These are phyloP conservation scores for Eulithis prunata DNA, from an alignment of 2,888 invertebrate genomes.

Conservation along the genomic window DNA sequence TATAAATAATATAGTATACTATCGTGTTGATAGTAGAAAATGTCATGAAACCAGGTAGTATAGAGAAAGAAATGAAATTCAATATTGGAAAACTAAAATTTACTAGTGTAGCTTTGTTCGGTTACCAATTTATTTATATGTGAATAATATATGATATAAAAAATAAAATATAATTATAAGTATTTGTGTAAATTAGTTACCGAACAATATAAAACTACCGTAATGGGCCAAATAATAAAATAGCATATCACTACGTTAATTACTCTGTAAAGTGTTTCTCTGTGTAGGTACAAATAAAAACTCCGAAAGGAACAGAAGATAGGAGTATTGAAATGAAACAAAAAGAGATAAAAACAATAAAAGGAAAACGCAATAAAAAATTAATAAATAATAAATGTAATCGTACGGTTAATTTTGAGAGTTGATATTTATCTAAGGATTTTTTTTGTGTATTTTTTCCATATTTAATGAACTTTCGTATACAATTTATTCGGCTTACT, in stretches of 20 bases:
- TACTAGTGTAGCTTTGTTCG: conserved; percentile 68
- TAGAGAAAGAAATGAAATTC: conserved; percentile 59
- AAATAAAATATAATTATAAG: background rate
- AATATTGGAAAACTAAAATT: conserved; percentile 64
- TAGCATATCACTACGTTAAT: conserved; percentile 70
- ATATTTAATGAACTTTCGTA: conserved; percentile 47
- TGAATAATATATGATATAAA: background rate
- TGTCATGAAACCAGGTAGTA: conserved; percentile 75
- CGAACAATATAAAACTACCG: conserved; percentile 70
- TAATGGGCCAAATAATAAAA: conserved; percentile 78
- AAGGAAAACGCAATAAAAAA: conserved; percentile 53
- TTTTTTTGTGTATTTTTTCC: conserved; percentile 48
- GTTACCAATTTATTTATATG: conserved; percentile 61
- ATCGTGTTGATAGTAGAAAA: conserved; percentile 43
- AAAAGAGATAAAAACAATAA: conserved; percentile 59
- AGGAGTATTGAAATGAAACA: conserved; percentile 68
- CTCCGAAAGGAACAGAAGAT: conserved; percentile 73
- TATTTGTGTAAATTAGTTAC: conserved; percentile 61
- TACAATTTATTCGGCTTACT: conserved; percentile 63
- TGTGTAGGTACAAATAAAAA: conserved; percentile 77
- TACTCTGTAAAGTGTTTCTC: conserved; percentile 83
- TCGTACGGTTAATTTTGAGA: conserved; percentile 53
- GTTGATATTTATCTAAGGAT: conserved; percentile 40
- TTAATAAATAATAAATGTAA: conserved; percentile 51
- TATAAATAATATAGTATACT: conserved; percentile 45